Conservation (phyloP, 2,797 vertebrate species). For the Varecia variegata region DNA sequence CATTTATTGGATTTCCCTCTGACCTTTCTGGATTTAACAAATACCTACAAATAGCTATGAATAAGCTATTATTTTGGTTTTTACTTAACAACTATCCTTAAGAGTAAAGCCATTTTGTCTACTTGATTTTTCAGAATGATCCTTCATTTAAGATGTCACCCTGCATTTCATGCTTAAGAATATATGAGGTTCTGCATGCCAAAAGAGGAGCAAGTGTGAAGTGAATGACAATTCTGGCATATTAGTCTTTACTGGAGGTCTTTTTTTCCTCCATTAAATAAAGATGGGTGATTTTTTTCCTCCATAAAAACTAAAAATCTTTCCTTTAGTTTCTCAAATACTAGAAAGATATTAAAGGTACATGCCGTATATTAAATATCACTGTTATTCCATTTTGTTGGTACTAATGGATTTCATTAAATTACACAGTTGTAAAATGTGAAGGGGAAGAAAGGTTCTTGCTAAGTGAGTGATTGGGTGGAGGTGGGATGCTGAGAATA, state of each 20-base stretch:
- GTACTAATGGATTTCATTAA: constrained; percentile 6
- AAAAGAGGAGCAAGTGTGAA: constrained; percentile 48
- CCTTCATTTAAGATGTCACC: constrained; percentile 72
- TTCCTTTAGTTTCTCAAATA: constrained; percentile 37
- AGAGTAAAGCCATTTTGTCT: constrained; percentile 20
- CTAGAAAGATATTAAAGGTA: background rate
- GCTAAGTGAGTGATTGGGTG: background rate
- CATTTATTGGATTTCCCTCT: constrained; percentile 75
- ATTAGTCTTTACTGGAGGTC: background rate
- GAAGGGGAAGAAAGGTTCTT: background rate
- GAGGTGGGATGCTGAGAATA: background rate
- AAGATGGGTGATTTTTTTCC: background rate
- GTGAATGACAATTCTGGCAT: constrained; percentile 26
- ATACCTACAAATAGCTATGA: constrained; percentile 44
- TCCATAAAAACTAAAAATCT: constrained; percentile 44
- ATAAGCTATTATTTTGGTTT: constrained; percentile 52
- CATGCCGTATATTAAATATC: background rate
- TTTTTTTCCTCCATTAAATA: constrained; percentile 45
- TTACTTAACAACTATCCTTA: constrained; percentile 19
- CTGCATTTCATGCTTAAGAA: constrained; percentile 58
- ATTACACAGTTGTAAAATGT: constrained; percentile 35
- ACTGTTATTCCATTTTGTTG: background rate
- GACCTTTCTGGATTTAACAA: constrained; percentile 66
- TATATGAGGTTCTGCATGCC: constrained; percentile 50
- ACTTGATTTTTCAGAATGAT: constrained; percentile 70